Base-by-base conservation (phyloP, 2,888 invertebrate genomes). In the Noctua fimbriata region DNA sequence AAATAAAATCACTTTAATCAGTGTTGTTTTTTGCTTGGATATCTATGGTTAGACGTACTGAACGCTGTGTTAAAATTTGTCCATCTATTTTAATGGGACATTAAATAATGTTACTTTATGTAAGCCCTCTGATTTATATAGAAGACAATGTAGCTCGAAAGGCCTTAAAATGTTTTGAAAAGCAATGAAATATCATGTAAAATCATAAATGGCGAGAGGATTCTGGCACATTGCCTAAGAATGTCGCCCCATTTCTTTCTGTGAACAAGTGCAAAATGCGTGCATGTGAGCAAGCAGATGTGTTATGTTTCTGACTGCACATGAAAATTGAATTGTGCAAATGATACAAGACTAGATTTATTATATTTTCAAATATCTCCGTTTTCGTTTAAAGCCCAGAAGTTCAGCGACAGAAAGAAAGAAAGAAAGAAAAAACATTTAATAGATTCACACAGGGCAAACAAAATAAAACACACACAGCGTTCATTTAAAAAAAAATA, bases 231-330 rank as follows among this genome's bases (percentile, higher is more conserved):
- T 63, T 73, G 77, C 83, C 85, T 47, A 66, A 24, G 41, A 80
- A 77, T 70, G 55, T 74, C 47, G 49, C 24, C 14, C 66, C 63
- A 86, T 83, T 86, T 83, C 69, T 85, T 86, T 69, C 21, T 41
- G 72, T 65, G 67, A 81, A 85, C 85, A 83, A 81, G 86, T 86
- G 84, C 72, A 83, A 76, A 83, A 86, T 86, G 79, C 63, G 76
- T 85, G 80, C 41, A 58, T 49, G 28, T 55, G 49, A 83, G 76
- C 65, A 83, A 74, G 73, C 76, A 86, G 73, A 83, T 86, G 66
- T 80, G 67, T 73, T 67, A 55, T 79, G 44, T 71, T 71, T 69
- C 44, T 76, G 24, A 21, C 52, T 76, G 72, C 73, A 58, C 65
- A 73, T 21, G 67, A 32, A 84, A 73, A 77, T 72, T 41, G 58